Evolutionary conservation across 2,888 invertebrate genomes (phyloP).

Genomic region (Synergus japonicus): DNA sequence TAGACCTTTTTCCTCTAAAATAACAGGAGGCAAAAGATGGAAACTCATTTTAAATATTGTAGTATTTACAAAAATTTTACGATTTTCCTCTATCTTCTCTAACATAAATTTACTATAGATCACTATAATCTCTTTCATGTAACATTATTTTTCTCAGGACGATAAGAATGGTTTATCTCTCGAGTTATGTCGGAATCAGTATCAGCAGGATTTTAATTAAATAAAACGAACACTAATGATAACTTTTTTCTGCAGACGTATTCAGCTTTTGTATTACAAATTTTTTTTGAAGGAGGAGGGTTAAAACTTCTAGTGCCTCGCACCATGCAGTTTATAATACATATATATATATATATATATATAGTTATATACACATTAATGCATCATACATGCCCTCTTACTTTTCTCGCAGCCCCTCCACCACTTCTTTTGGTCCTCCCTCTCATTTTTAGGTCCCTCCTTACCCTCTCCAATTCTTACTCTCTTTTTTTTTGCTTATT

Average conservation of each 20-base stretch:
- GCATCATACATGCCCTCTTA: background rate
- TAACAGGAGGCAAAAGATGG: too few relatives aligned
- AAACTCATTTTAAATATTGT: too few relatives aligned
- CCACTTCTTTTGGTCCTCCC: conserved; percentile 48
- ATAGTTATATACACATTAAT: background rate
- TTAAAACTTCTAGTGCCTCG: background rate
- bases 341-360: background rate
- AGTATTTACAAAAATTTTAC: too few relatives aligned
- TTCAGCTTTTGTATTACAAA: background rate
- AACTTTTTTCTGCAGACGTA: background rate
- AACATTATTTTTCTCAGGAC: too few relatives aligned
- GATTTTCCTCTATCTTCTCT: too few relatives aligned
- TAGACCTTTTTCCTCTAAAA: background rate
- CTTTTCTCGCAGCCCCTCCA: conserved; percentile 39
- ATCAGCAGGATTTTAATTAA: background rate
- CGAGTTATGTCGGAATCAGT: background rate
- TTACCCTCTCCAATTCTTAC: conserved; percentile 9
- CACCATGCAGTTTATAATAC: background rate
- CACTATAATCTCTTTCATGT: too few relatives aligned
- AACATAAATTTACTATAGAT: too few relatives aligned
- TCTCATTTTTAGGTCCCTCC: conserved; percentile 24
- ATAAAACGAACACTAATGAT: background rate
- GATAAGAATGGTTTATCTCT: too few relatives aligned
- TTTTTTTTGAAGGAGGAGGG: background rate
- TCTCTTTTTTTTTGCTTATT: conserved; percentile 48